A percentile compares a stretch with the other conserved stretches of the same genome.
Evolutionary conservation across 2,888 invertebrate genomes (phyloP).

Genomic region (Mythimna pallens): DNA sequence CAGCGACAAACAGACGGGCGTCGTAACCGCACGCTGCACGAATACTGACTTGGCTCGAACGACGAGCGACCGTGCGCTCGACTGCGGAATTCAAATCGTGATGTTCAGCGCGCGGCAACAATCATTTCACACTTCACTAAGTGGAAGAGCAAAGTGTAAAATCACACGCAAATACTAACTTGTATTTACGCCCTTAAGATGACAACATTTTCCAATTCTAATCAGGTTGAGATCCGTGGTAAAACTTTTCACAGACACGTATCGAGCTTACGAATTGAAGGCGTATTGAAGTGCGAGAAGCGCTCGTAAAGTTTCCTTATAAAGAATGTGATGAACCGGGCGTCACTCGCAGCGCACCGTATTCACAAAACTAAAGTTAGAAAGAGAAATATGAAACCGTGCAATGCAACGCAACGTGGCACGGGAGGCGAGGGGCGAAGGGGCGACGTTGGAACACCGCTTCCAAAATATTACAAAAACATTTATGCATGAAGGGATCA

Average conservation of each 20-base stretch:
- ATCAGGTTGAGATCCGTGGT: constrained; percentile 19
- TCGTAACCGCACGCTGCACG: constrained; percentile 73
- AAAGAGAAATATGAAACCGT: constrained; percentile 77
- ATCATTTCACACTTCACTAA: constrained; percentile 86
- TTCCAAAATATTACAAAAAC: constrained; percentile 87
- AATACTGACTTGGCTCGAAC: constrained; percentile 73
- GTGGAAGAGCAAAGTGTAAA: constrained; percentile 83
- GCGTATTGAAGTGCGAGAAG: constrained; percentile 59
- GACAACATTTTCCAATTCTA: constrained; percentile 49
- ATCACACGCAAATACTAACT: constrained; percentile 80
- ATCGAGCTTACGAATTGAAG: constrained; percentile 47
- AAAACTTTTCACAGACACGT: constrained; percentile 40
- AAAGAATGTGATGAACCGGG: constrained; percentile 65
- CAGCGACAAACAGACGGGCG: constrained; percentile 69
- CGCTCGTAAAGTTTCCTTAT: constrained; percentile 65
- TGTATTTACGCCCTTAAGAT: constrained; percentile 63
- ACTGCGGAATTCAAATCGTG: constrained; percentile 77
- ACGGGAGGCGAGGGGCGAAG: constrained; percentile 70
- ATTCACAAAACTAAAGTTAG: constrained; percentile 76
- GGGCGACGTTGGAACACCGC: constrained; percentile 77
- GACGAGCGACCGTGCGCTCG: constrained; percentile 60
- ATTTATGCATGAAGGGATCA: constrained; percentile 89
- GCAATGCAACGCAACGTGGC: constrained; percentile 77
- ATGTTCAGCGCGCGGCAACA: constrained; percentile 76
- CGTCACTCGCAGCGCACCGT: constrained; percentile 64